phyloP scores from a whole-genome alignment of 1,140 invertebrate genomes.

The Microplitis mediator region DNA sequence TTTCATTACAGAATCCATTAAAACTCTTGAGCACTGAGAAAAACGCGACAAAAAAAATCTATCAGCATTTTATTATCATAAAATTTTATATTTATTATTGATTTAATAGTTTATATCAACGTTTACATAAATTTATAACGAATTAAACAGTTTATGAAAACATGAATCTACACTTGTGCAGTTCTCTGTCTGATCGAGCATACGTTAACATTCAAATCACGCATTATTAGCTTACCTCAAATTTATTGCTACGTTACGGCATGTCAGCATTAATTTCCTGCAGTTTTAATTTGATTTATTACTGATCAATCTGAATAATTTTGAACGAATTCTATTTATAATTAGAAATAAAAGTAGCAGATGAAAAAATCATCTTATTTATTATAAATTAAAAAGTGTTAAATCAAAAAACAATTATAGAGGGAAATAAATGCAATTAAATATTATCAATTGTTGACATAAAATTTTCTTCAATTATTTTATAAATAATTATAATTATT shows the following conservation, averaged over 20 bases:
- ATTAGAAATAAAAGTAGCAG: no score
- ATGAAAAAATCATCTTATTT: no score
- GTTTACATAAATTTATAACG: constrained; percentile 10
- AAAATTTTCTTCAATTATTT: no score
- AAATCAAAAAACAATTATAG: no score
- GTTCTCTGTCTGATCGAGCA: not conserved
- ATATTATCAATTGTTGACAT: no score
- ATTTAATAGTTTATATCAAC: not conserved
- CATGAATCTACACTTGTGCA: constrained; percentile 23
- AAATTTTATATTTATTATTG: constrained; percentile 5
- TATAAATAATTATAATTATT: no score
- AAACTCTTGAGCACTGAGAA: not conserved
- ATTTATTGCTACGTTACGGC: constrained; percentile 6
- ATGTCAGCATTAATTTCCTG: not conserved
- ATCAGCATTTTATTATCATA: not conserved
- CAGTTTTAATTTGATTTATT: no score
- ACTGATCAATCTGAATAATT: no score
- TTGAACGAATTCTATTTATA: no score
- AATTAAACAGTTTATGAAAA: not conserved
- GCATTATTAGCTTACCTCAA: not conserved
- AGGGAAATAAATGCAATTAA: no score
- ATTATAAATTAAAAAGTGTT: no score
- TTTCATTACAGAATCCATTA: not conserved
- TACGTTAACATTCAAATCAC: constrained; percentile 25
- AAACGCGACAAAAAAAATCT: not conserved